These are phyloP conservation scores for Ctenomys sociabilis DNA, from an alignment of 2,113 vertebrate genomes.

Conservation along the genomic window DNA sequence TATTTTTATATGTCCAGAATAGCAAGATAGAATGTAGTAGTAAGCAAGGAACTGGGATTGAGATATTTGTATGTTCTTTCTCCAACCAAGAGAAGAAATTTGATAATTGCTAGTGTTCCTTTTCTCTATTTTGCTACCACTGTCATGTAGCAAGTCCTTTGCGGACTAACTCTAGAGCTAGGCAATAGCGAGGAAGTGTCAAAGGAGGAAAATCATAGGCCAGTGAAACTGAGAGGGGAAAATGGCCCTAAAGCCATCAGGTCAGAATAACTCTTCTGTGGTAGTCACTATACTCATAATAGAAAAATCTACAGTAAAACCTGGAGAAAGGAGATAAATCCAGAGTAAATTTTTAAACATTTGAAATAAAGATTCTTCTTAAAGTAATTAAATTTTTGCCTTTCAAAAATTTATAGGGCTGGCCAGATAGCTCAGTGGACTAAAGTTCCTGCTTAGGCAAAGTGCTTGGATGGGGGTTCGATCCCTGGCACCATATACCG, in stretches of 20 bases:
- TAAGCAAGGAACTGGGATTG: not conserved
- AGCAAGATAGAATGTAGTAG: not conserved
- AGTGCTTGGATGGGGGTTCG: too few species aligned
- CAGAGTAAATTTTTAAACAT: slow-evolving; percentile 22
- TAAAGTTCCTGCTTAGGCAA: too few species aligned
- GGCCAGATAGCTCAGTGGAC: too few species aligned
- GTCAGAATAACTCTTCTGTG: slow-evolving; percentile 2
- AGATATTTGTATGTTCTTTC: slow-evolving; percentile 1
- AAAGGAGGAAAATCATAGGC: slow-evolving; percentile 1
- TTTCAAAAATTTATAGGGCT: slow-evolving; percentile 11
- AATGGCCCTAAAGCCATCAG: not conserved
- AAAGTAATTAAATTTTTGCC: slow-evolving; percentile 14
- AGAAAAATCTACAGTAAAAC: slow-evolving; percentile 30
- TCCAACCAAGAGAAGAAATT: not conserved
- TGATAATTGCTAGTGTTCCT: not conserved
- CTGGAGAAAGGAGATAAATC: not conserved
- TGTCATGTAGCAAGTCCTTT: not conserved
- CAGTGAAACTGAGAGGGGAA: not conserved
- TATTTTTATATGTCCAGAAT: slow-evolving; percentile 38
- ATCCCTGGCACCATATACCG: too few species aligned
- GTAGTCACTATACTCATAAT: not conserved
- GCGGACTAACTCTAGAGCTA: not conserved
- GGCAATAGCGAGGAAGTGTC: slow-evolving; percentile 4
- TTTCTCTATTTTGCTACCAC: not conserved
- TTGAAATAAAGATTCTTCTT: slow-evolving; percentile 41